Percentiles rank a stretch among this genome's conserved stretches.
phyloP scores from a whole-genome alignment of 2,888 invertebrate genomes.

The Pollenia amentaria region DNA sequence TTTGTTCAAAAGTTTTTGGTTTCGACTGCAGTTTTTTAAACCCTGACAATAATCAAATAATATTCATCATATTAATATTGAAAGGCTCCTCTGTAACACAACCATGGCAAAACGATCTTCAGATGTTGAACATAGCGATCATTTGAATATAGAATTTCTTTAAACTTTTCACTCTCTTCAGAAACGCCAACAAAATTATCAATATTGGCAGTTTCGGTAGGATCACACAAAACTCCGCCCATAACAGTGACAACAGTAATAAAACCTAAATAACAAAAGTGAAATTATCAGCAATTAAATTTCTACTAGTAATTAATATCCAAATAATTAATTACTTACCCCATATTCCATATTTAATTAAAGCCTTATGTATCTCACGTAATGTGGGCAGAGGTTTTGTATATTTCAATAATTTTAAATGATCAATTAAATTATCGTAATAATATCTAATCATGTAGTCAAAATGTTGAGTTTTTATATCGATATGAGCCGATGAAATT shows the following conservation, averaged over 20 bases:
- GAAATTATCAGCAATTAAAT: not conserved
- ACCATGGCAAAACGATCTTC: conserved; percentile 77
- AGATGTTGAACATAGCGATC: conserved; percentile 76
- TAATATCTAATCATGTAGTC: conserved; percentile 77
- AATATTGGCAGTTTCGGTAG: conserved; percentile 76
- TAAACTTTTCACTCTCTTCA: conserved; percentile 69
- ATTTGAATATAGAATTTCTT: conserved; percentile 70
- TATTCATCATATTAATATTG: conserved; percentile 49
- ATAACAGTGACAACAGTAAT: conserved; percentile 70
- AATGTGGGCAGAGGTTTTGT: conserved; percentile 77
- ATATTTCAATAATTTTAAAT: conserved; percentile 78
- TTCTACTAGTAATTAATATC: not conserved
- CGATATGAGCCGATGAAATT: conserved; percentile 74
- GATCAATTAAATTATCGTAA: conserved; percentile 76
- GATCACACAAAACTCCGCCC: conserved; percentile 77
- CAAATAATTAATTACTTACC: conserved; percentile 69
- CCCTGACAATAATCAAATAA: no score
- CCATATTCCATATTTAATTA: conserved; percentile 77
- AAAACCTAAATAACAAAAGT: conserved; percentile 62
- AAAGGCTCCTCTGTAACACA: conserved; percentile 77
- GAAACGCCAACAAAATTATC: conserved; percentile 71
- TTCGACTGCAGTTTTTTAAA: no score
- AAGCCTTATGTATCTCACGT: conserved; percentile 76
- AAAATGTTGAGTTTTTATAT: conserved; percentile 75
- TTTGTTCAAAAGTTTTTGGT: no score